Conservation (phyloP, 1,140 invertebrate genomes). For the Hylyphantes graminicola region DNA sequence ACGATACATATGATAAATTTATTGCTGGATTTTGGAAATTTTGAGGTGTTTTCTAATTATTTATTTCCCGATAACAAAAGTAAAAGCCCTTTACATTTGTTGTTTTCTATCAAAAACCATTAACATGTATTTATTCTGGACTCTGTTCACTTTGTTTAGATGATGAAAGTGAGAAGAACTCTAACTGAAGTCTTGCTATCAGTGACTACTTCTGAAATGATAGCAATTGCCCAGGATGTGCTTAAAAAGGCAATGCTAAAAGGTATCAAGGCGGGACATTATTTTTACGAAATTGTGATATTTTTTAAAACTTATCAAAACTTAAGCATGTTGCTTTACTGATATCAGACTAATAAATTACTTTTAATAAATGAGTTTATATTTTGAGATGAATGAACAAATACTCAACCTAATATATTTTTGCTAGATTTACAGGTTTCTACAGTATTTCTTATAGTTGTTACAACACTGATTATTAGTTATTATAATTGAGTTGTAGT, state of each 20-base stretch:
- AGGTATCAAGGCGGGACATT: conserved; percentile 49
- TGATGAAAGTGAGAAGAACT: conserved; percentile 85
- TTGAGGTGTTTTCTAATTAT: too few species aligned
- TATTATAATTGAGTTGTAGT: conserved; percentile 55
- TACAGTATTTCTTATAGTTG: not conserved
- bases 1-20: too few species aligned
- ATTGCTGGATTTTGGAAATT: too few species aligned
- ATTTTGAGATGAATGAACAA: not conserved
- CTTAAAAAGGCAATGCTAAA: conserved; percentile 43
- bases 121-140: too few species aligned
- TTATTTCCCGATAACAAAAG: too few species aligned
- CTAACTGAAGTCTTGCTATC: conserved; percentile 93
- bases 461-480: conserved; percentile 19
- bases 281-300: not conserved
- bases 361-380: not conserved
- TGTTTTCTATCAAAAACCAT: too few species aligned
- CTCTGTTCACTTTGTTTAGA: conserved; percentile 72
- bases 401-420: not conserved
- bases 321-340: not conserved
- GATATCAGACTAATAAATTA: not conserved
- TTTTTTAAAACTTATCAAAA: too few species aligned
- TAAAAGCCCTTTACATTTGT: too few species aligned
- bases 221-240: conserved; percentile 80
- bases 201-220: conserved; percentile 91
- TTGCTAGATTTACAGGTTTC: not conserved